Evolutionary conservation across 2,888 invertebrate genomes (phyloP).

Genomic region (Drosophila meridionalis): DNA sequence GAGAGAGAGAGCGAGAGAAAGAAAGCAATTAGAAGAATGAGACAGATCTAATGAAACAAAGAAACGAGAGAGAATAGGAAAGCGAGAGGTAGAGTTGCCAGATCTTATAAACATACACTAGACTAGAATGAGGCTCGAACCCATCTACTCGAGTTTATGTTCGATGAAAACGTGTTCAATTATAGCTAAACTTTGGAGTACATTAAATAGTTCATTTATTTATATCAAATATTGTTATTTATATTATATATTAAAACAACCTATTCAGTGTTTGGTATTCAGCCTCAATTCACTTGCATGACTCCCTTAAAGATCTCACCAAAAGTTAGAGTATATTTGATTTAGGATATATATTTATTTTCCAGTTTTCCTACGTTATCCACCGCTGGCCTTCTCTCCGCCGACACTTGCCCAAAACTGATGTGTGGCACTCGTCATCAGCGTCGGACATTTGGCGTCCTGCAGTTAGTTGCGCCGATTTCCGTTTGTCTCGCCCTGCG

Average conservation of each 20-base stretch:
- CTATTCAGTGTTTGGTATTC: no score
- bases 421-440: conserved; percentile 57
- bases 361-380: not conserved
- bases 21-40: not conserved
- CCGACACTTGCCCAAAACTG: conserved; percentile 62
- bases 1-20: not conserved
- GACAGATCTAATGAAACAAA: not conserved
- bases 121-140: no score
- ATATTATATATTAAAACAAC: no score
- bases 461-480: conserved; percentile 70
- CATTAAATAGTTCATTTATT: no score
- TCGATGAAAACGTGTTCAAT: no score
- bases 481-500: conserved; percentile 67
- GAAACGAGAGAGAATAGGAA: not conserved
- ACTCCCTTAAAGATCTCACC: not conserved
- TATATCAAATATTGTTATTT: no score
- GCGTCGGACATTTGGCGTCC: conserved; percentile 62
- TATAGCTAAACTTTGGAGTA: no score
- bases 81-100: not conserved
- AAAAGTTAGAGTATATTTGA: not conserved
- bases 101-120: no score
- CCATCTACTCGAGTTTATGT: no score
- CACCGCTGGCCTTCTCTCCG: conserved; percentile 30
- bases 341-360: conserved; percentile 3
- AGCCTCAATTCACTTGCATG: not conserved